Base-by-base conservation (phyloP, 1,140 invertebrate species). In the Drosophila nigrodunni region DNA sequence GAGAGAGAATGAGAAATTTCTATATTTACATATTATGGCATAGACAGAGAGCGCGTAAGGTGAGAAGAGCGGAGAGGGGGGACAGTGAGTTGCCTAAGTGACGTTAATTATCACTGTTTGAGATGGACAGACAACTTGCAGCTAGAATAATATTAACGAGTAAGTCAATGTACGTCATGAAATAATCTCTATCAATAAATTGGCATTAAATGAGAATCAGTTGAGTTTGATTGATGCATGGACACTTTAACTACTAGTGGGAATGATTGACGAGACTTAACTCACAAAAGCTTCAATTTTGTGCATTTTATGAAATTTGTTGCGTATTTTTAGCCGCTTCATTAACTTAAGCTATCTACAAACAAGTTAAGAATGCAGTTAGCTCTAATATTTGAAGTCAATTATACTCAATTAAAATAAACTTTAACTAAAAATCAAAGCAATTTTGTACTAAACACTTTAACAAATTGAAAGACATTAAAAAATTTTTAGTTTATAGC, bases 191-290 rank as follows among this genome's bases (percentile, higher is more conserved):
- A 49, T 37, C 49, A 71, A 67, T 71, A 75, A 87, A 77, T 77
- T 77, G 77, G 65, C 82, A 78, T 79, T 77, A 72, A 82, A 77
- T 74, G 71, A 18, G 66, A 70, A 52, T 77, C 59, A 66, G 58
- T 46, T 82, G 62, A 67, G 25, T 70, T 87, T 88, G 83, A 87
- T 87, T 80, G 82, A 88, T 88, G 79, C 72, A 65, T 18, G 52
- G 72, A 59, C 62, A 49, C 10, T 62, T 49, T 34, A 60, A 50
- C 72, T 76, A 67, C 64, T 72, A 73, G 66, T 74, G 25, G 61
- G 82, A 73, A 65, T 78, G 79, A 82, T 69, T 74, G 71, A 69
- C 58, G 67, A 50, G 35, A 35, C 59, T 30, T 35, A 49, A 30
- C 59, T 49, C 30, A 47, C 2, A 30, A 11, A 10, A n/a, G 41